Evolutionary conservation across 2,113 vertebrate species (phyloP).

Genomic region (Noctilio leporinus): DNA sequence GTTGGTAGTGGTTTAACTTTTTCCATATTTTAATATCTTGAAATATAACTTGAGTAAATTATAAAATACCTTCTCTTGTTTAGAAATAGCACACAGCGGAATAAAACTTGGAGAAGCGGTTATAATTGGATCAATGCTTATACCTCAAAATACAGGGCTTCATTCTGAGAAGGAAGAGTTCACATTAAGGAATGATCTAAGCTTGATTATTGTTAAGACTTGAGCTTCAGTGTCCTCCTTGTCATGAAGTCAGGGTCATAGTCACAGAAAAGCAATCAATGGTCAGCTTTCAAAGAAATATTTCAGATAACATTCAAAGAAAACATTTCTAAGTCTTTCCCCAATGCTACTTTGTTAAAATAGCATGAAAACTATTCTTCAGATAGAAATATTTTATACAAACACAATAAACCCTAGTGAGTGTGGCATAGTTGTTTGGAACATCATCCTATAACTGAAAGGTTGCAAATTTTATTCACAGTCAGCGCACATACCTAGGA

Average conservation of each 20-base stretch:
- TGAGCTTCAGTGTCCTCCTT: rapidly evolving
- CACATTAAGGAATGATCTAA: background rate
- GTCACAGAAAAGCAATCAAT: background rate
- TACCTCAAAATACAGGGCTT: background rate
- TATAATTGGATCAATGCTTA: background rate
- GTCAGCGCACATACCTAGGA: too few species aligned
- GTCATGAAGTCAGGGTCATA: background rate
- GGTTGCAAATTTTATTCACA: too few species aligned
- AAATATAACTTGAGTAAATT: background rate
- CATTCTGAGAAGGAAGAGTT: background rate
- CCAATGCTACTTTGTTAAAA: background rate
- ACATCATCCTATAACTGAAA: too few species aligned
- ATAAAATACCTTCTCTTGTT: background rate
- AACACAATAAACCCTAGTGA: background rate
- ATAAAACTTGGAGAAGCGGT: background rate
- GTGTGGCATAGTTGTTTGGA: too few species aligned
- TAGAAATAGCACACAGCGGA: background rate
- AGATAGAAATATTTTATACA: background rate
- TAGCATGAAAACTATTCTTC: background rate
- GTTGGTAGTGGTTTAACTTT: background rate
- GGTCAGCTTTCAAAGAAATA: background rate
- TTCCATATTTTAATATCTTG: background rate
- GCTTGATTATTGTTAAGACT: rapidly evolving
- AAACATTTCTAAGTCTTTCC: background rate
- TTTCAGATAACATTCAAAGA: background rate